Evolutionary conservation across 64 coral and sea anemone genomes (phyloP).

Genomic region (Montipora capricornis): DNA sequence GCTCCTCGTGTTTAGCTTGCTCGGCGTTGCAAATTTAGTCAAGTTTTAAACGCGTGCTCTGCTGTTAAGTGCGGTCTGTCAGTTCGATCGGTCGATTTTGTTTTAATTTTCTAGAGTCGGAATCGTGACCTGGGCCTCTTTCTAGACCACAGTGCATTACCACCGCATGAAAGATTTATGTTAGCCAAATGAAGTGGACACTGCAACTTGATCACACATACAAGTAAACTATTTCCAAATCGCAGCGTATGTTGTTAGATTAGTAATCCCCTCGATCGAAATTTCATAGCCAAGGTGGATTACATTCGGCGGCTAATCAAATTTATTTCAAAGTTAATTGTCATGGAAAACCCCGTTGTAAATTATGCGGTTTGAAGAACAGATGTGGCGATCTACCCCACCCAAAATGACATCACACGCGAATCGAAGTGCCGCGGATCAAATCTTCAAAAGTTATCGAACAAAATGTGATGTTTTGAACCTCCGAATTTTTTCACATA

Average conservation of each 20-base stretch:
- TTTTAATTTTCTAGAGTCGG: constrained; percentile 21
- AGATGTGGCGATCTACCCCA: constrained; percentile 36
- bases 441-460: neutral
- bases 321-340: constrained; percentile 33
- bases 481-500: neutral
- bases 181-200: constrained; percentile 9
- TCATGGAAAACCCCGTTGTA: constrained; percentile 19
- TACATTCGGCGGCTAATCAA: neutral
- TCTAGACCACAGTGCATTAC: constrained; percentile 8
- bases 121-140: neutral
- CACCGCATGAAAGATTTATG: constrained; percentile 46
- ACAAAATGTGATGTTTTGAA: neutral
- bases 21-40: neutral
- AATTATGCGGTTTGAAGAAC: constrained; percentile 50
- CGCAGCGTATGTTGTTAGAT: neutral
- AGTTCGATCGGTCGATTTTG: neutral
- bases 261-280: neutral
- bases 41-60: neutral
- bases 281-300: neutral
- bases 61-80: neutral
- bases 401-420: constrained; percentile 49
- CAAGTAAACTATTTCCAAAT: neutral
- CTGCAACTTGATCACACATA: constrained; percentile 2
- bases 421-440: neutral
- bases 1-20: constrained; percentile 41